Evolutionary conservation across 2,888 invertebrate genomes (phyloP).

Genomic region (Metopia argyrocephala): DNA sequence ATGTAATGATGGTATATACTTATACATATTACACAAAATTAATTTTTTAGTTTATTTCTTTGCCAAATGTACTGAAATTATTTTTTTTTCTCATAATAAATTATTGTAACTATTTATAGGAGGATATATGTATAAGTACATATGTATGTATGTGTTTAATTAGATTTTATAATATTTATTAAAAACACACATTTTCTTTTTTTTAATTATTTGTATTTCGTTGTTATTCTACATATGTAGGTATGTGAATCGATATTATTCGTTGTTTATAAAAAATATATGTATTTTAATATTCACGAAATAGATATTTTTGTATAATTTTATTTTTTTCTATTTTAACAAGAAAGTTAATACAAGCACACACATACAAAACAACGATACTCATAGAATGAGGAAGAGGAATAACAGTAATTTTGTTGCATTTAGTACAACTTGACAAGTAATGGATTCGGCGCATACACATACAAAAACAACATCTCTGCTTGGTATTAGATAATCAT

Average conservation of each 20-base stretch:
- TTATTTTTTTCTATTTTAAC: conserved; percentile 29
- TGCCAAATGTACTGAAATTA: conserved; percentile 24
- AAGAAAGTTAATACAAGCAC: conserved; percentile 47
- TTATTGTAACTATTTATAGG: conserved; percentile 18
- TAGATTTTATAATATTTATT: not conserved
- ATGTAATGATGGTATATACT: too few relatives aligned
- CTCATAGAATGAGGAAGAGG: conserved; percentile 44
- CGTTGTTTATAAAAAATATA: conserved; percentile 51
- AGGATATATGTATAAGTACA: conserved; percentile 1
- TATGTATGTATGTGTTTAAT: not conserved
- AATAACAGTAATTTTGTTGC: conserved; percentile 53
- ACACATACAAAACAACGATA: conserved; percentile 49
- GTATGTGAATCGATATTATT: conserved; percentile 35
- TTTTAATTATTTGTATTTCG: conserved; percentile 23
- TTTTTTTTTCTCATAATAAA: conserved; percentile 11
- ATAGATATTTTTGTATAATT: conserved; percentile 16
- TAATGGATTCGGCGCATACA: conserved; percentile 51
- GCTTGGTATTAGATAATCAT: not conserved
- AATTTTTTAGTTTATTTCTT: not conserved
- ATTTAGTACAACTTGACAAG: conserved; percentile 58
- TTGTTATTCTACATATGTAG: conserved; percentile 38
- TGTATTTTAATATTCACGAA: conserved; percentile 17
- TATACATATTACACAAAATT: not conserved
- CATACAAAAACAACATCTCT: conserved; percentile 40
- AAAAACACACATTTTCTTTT: conserved; percentile 18